phyloP scores from a whole-genome alignment of 2,113 vertebrate species.

The Hydropotes inermis region DNA sequence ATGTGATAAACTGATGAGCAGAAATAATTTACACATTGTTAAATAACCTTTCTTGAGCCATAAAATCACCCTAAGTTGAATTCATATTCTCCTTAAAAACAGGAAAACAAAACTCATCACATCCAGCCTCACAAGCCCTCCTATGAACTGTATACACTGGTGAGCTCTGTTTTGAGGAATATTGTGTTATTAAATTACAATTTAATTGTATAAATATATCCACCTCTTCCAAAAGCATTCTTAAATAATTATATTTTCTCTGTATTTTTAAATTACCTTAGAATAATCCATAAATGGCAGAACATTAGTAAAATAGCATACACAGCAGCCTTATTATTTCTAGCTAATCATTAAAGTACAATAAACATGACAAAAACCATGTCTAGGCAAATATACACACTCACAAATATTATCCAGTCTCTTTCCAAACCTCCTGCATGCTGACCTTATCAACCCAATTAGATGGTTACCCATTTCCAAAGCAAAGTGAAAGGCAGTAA shows the following conservation, averaged over 20 bases:
- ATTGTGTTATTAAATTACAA: constrained; percentile 44
- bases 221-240: constrained; percentile 52
- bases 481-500: constrained; percentile 55
- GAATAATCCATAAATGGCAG: constrained; percentile 33
- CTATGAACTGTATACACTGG: neutral
- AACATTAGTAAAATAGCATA: constrained; percentile 52
- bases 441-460: constrained; percentile 75
- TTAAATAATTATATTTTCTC: constrained; percentile 69
- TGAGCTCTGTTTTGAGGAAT: constrained; percentile 31
- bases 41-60: constrained; percentile 39
- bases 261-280: constrained; percentile 62
- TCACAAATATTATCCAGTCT: constrained; percentile 67
- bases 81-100: neutral
- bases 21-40: constrained; percentile 11
- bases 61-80: constrained; percentile 16
- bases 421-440: constrained; percentile 21
- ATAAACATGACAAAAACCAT: constrained; percentile 66
- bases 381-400: constrained; percentile 50
- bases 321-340: constrained; percentile 53
- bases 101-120: neutral
- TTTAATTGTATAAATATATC: constrained; percentile 65
- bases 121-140: neutral
- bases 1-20: neutral
- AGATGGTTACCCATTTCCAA: constrained; percentile 56
- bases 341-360: constrained; percentile 58